These are phyloP conservation scores for Cricetomys ansorgei DNA, from an alignment of 2,113 vertebrate species.

Conservation along the genomic window DNA sequence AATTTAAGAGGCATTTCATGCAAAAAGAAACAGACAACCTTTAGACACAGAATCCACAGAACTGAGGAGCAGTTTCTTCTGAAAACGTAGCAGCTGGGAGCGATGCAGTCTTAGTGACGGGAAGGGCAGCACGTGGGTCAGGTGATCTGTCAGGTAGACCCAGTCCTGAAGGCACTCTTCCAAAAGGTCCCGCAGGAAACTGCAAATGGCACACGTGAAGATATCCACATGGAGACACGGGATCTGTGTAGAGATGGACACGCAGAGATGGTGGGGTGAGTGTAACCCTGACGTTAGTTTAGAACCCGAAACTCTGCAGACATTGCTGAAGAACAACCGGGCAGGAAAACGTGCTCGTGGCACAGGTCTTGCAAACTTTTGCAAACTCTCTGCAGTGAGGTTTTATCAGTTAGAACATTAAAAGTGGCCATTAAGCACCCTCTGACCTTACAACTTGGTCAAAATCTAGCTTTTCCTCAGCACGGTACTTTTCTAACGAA, in stretches of 20 bases:
- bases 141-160: accelerated
- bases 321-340: neutral
- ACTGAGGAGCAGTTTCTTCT: neutral
- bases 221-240: neutral
- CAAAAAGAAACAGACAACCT: neutral
- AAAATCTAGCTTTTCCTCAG: neutral
- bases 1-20: neutral
- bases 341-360: neutral
- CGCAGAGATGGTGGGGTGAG: neutral
- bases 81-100: neutral
- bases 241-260: neutral
- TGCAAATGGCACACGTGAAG: accelerated
- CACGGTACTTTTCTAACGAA: neutral
- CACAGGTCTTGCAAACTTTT: accelerated
- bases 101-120: too few species aligned
- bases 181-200: neutral
- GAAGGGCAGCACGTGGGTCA: accelerated
- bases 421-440: neutral
- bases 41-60: neutral
- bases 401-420: neutral
- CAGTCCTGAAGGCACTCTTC: neutral
- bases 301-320: neutral
- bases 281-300: neutral
- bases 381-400: neutral
- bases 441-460: neutral